Base-by-base conservation (phyloP, 2,113 vertebrate species). In the Calidris pugnax region DNA sequence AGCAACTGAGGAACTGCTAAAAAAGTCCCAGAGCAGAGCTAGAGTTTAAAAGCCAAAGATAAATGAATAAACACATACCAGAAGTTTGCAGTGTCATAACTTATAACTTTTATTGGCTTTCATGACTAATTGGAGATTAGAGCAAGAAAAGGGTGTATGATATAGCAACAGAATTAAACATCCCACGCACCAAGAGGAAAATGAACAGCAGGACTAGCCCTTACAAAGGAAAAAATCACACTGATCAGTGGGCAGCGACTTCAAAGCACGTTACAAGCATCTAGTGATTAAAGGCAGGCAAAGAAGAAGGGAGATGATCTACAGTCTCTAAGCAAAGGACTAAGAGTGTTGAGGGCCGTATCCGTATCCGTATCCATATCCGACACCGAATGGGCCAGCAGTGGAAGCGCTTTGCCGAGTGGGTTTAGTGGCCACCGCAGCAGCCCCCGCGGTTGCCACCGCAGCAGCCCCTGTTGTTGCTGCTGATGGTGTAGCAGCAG, bases 291-390 rank as follows among this genome's bases (percentile, higher is more conserved):
- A 64, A 74, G 6, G 14, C 24, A 45, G 59, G 10, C 2, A 17
- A 14, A 37, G 78, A 27, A 4, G 30, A 57, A 24, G 9, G 35
- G 6, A 50, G 75, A 5, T 28, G 6, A 22, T 62, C 39, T 20
- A 26, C 24, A 9, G 77, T 3, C 22, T 59, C 48, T 45, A 17
- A 35, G 24, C 10, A 14, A 20, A 47, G 14, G 4, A 53, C 17
- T 57, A 67, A 10, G n/a, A 55, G 18, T 0, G 0, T 7, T 57
- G 0, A 17, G 37, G 43, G 15, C 0, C 2, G 0, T 14, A 9
- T 91, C 64, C 68, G 0, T 9, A 7, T 67, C 86, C 66, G 4
- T 4, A 21, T 67, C 50, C 59, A 7, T 74, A 4, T 45, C 83
- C 53, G 37, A 3, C 30, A 1, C 0, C 7, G 14, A 6, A 2